Base-by-base conservation (phyloP, 2,113 vertebrate species). In the Ornithorhynchus anatinus region DNA sequence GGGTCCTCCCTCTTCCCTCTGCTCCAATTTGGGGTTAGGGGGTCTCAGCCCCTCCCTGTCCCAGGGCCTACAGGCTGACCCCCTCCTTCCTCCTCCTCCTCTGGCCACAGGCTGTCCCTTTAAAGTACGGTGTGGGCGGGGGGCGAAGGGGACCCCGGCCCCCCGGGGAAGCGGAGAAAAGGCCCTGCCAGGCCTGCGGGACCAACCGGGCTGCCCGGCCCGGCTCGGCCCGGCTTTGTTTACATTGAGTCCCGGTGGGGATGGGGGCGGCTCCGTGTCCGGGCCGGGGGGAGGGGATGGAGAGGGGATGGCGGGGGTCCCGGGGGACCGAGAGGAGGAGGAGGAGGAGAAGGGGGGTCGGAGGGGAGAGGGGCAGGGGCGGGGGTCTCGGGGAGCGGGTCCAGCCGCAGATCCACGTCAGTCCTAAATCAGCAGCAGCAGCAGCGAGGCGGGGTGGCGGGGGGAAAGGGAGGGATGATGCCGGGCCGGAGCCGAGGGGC, bases 171-270 rank as follows among this genome's bases (percentile, higher is more conserved):
- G n/a, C n/a, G n/a, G n/a, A n/a, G n/a, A n/a, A n/a, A n/a, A 36
- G 81, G 76, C 76, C 76, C 79, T 65, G 47, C 32, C 20, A 17
- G 48, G 63, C 47, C 47, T 63, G n/a, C 23, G 0, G 33, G n/a
- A 56, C 51, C 69, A 66, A 75, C 72, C 33, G 35, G 4, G 31
- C 59, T 19, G 4, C 53, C 58, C 16, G 17, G 51, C 52, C 72
- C 23, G 2, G n/a, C 77, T 62, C 22, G 2, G 67, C 57, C 40
- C 1, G 75, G 83, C 85, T 87, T 85, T 87, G 85, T 87, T 87
- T 85, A 83, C 69, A 38, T 57, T 87, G 85, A 87, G 78, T 85
- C 85, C 81, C 63, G 43, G 44, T 17, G 7, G 33, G 42, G 35
- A 8, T n/a, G 64, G 6, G 61, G 39, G 23, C 22, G 65, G 40